Percentiles rank a stretch among this genome's conserved stretches.
These are phyloP conservation scores for Eupleurogrammus muticus DNA, from an alignment of 2,797 vertebrate genomes.

Conservation along the genomic window DNA sequence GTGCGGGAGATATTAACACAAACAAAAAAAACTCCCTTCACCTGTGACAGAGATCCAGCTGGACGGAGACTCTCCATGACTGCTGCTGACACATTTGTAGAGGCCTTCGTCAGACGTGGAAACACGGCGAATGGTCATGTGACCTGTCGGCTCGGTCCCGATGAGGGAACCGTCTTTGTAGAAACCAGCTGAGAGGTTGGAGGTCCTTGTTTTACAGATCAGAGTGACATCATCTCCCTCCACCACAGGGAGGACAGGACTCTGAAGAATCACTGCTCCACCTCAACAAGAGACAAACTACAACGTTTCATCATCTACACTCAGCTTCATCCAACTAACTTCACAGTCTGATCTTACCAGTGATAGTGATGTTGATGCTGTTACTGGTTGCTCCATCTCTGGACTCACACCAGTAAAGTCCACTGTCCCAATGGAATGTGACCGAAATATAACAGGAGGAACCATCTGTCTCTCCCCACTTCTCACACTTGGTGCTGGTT, in stretches of 20 bases:
- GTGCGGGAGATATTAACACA: too few relatives aligned
- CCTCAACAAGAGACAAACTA: conserved; percentile 5
- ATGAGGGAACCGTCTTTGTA: conserved; percentile 7
- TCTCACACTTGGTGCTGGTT: neutral
- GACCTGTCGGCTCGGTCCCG: neutral
- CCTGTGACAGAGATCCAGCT: neutral
- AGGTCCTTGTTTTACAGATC: neutral
- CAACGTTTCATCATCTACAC: neutral
- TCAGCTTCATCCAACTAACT: too few relatives aligned
- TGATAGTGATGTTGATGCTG: neutral
- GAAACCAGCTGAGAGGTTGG: neutral
- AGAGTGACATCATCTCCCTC: conserved; percentile 1
- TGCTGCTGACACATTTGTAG: neutral
- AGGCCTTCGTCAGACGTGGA: neutral
- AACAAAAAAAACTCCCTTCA: neutral
- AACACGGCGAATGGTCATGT: neutral
- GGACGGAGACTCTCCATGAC: neutral
- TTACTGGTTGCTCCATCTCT: neutral
- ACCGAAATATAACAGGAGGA: neutral
- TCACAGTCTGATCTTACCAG: neutral
- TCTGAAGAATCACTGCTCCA: neutral
- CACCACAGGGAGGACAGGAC: conserved; percentile 12
- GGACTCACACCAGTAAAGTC: neutral
- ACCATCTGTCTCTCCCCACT: neutral
- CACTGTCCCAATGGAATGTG: neutral